phyloP scores from a whole-genome alignment of 23 tunicate genomes.

The Styela clava region DNA sequence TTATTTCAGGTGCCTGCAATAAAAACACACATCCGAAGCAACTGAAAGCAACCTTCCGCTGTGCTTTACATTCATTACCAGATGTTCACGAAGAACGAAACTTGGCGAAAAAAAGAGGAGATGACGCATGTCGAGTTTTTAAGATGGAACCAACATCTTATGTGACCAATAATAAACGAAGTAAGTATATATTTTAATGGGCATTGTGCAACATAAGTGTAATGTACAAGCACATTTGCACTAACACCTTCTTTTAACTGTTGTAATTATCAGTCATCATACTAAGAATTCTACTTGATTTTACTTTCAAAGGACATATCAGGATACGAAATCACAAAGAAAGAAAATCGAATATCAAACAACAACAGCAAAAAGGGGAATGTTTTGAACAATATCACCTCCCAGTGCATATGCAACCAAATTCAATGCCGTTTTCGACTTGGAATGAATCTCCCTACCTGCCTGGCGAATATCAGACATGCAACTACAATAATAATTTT shows the following conservation, averaged over 20 bases:
- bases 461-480: background rate
- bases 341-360: background rate
- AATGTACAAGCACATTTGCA: too few relatives aligned
- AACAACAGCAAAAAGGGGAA: background rate
- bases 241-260: too few relatives aligned
- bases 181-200: background rate
- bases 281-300: too few relatives aligned
- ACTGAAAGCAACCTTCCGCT: constrained; percentile 90
- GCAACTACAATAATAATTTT: background rate
- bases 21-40: constrained; percentile 54
- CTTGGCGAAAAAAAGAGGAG: constrained; percentile 64
- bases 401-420: background rate
- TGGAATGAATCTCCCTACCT: background rate
- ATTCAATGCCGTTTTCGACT: background rate
- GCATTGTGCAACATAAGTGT: too few relatives aligned
- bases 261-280: too few relatives aligned
- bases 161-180: background rate
- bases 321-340: background rate
- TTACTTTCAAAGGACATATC: background rate
- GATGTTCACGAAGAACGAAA: constrained; percentile 45
- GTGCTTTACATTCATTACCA: constrained; percentile 82
- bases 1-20: constrained; percentile 53
- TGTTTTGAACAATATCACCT: background rate
- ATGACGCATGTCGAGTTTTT: constrained; percentile 92
- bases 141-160: constrained; percentile 33